Evolutionary conservation across 2,797 vertebrate species (phyloP), one percentile per base, ranked within the genome.

Genomic region (Lagodon rhomboides): DNA sequence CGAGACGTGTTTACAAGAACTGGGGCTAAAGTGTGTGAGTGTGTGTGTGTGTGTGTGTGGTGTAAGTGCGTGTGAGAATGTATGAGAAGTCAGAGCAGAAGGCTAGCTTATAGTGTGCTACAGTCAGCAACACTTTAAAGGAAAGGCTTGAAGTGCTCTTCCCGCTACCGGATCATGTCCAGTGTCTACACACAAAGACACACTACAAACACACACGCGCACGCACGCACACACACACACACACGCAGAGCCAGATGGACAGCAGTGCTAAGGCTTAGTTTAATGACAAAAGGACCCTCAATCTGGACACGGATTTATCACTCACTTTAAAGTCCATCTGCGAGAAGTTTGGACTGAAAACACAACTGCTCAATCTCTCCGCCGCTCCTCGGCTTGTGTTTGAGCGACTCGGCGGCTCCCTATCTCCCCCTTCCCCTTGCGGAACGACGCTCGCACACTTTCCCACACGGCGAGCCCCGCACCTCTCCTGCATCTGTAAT

Each of bases 261-360:
- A 92, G 92, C 93, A 94, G 92, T 83, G 90, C 92, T 91, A 92
- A 94, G 89, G 93, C 94, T 95, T 95, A 93, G 93, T 95, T 95
- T 94, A 95, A 94, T 94, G 93, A 95, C 94, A 95, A 95, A 94
- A 95, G 93, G 94, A 92, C 93, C 91, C 92, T 95, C 93, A 94
- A 94, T 94, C 93, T 95, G 93, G 93, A 94, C 91, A 89, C 83
- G 87, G 93, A 95, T 96, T 95, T 94, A 94, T 93, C 94, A 91
- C 91, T 94, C 89, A 93, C 91, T 94, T 94, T 94, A 95, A 95
- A 95, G 93, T 95, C 94, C 93, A 95, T 95, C 94, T 95, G 94
- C 84, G 90, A 94, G 89, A 93, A 89, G 90, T 93, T 93, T 91
- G 87, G 90, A 92, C 86, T 80, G 86, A 92, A 91, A 93, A 91